These are phyloP conservation scores for Pangasius mekongensis DNA, from an alignment of 2,797 vertebrate species.

Conservation along the genomic window DNA sequence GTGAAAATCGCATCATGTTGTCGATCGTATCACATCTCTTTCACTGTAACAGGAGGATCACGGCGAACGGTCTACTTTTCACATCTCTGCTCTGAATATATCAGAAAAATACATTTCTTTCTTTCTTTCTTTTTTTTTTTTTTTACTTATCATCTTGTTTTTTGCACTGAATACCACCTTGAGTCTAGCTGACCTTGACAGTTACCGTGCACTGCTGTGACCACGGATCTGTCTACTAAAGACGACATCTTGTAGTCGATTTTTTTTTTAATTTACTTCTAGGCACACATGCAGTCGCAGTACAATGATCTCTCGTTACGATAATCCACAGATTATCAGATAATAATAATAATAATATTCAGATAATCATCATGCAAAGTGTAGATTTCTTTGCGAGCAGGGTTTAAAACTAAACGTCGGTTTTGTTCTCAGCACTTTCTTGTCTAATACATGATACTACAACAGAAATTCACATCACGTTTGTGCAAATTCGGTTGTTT, in stretches of 20 bases:
- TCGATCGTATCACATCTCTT: neutral
- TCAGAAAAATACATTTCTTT: neutral
- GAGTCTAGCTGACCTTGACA: neutral
- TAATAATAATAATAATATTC: neutral
- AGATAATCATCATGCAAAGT: neutral
- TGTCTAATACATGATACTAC: neutral
- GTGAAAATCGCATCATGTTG: neutral
- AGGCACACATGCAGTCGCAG: neutral
- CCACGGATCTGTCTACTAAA: neutral
- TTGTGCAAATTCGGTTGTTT: constrained; percentile 85
- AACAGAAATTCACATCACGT: constrained; percentile 71
- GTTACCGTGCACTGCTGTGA: neutral
- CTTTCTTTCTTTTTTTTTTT: too few species aligned
- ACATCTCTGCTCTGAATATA: neutral
- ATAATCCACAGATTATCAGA: neutral
- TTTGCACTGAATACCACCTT: neutral
- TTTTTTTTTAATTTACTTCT: too few species aligned
- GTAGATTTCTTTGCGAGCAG: neutral
- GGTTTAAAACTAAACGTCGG: neutral
- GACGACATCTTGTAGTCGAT: neutral
- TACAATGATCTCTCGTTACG: neutral
- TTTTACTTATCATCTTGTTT: too few species aligned
- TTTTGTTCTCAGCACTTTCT: neutral
- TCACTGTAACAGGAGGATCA: neutral
- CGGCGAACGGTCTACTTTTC: neutral